Percentiles rank a stretch among this genome's conserved stretches.
Evolutionary conservation across 2,888 invertebrate species (phyloP).

Genomic region (Miltochrista miniata): DNA sequence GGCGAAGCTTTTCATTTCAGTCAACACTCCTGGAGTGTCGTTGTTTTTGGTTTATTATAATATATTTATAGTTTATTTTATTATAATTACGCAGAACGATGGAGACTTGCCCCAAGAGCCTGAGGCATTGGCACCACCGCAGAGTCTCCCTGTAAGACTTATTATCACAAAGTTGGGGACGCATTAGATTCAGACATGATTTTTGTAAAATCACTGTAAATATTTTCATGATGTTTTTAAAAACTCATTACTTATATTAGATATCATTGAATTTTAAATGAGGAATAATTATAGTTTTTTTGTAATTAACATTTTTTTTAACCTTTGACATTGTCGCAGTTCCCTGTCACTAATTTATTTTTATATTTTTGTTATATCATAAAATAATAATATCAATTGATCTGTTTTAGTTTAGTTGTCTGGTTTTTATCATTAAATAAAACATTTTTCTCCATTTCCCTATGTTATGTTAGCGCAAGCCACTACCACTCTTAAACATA

Average conservation of each 20-base stretch:
- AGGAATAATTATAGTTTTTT: background rate
- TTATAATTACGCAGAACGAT: conserved; percentile 60
- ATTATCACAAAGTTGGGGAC: conserved; percentile 28
- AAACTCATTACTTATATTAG: background rate
- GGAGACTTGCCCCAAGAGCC: conserved; percentile 56
- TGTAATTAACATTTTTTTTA: background rate
- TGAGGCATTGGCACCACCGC: conserved; percentile 48
- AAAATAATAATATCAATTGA: too few species aligned
- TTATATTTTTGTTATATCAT: background rate
- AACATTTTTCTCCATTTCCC: too few species aligned
- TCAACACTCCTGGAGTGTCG: too few species aligned
- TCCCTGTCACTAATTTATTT: background rate
- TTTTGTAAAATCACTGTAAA: background rate
- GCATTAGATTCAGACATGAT: conserved; percentile 6
- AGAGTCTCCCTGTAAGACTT: conserved; percentile 54
- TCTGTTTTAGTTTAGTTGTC: background rate
- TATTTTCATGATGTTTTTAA: background rate
- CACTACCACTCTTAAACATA: too few species aligned
- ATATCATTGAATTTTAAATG: background rate
- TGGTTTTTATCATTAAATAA: background rate
- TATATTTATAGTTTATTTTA: background rate
- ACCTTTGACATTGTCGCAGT: background rate
- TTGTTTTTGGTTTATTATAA: too few species aligned
- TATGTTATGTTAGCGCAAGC: too few species aligned
- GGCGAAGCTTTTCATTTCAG: too few species aligned